phyloP scores from a whole-genome alignment of 2,888 invertebrate genomes.

The Tetragnatha montana region DNA sequence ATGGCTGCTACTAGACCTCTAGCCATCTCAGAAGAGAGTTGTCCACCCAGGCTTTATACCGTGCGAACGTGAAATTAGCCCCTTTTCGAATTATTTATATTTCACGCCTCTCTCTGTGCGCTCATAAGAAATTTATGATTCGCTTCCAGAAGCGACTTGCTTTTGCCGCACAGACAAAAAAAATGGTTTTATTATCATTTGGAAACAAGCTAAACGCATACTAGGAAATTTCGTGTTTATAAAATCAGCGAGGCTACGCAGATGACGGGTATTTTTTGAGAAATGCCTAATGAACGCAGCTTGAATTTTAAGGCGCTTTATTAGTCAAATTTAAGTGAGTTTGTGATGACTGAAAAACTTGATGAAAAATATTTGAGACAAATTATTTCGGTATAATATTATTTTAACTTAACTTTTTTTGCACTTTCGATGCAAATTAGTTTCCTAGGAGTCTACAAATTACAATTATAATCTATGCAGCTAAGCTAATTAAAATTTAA shows the following conservation, averaged over 20 bases:
- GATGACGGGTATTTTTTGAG: no score
- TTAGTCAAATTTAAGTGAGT: no score
- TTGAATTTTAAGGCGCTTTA: no score
- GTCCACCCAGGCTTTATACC: constrained; percentile 4
- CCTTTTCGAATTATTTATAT: constrained; percentile 37
- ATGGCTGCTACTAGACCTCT: neutral
- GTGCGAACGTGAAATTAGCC: constrained; percentile 45
- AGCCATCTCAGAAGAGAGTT: neutral
- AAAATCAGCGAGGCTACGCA: neutral
- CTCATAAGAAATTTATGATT: constrained; percentile 41
- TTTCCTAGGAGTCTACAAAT: no score
- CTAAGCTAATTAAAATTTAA: no score
- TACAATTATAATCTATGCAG: no score
- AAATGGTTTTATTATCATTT: neutral
- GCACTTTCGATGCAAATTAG: no score
- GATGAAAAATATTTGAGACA: no score
- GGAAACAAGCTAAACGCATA: neutral
- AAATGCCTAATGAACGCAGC: no score
- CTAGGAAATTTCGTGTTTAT: neutral
- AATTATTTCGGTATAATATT: no score
- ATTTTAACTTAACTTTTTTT: no score
- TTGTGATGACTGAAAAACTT: no score
- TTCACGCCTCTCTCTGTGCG: constrained; percentile 34
- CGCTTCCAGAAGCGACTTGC: constrained; percentile 10
- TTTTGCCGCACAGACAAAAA: neutral